Base-by-base conservation (phyloP, 53 echinoderm and acorn worm species). In the Henricia sp. region DNA sequence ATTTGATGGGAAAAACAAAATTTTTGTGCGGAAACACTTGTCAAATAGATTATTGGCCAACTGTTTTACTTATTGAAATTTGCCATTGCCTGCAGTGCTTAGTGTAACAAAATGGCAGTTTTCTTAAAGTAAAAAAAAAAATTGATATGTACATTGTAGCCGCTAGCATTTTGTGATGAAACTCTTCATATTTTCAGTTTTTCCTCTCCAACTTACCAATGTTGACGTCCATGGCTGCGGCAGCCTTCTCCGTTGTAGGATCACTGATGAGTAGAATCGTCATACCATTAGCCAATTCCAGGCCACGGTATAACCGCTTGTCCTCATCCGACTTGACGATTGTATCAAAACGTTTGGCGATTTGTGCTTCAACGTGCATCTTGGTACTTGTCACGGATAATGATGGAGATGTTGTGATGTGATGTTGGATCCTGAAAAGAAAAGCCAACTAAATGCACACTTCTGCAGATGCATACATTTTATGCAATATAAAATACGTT, bases 201-300 rank as follows among this genome's bases (percentile, higher is more conserved):
- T 44, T 44, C 44, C 13, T 44, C 44, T n/a, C n/a, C n/a, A n/a
- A 69, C 34, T 37, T 24, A 96, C 96, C 96, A 68, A 96, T 87
- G 60, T 96, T 85, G 21, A 96, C 92, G 46, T 96, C 96, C 82
- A 96, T 88, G 2, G 96, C 96, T 52, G 94, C 96, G 20, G 96
- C 93, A 33, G 94, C 92, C 57, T 94, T 94, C 35, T 96, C 96
- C 6, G 92, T 92, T 3, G 96, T 94, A 21, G 96, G 90, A 26
- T 96, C 96, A 88, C 92, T 92, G 39, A 96, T 90, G 28, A 96
- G 75, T 11, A 96, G 50, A 9, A 96, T 52, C 66, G 94, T 94
- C 96, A 96, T 91, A 0, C 93, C 93, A 88, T 96, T 96, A 70
- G 50, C 83, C 67, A 96, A 75, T 35, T 92, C 72, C 39, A 96